Base-by-base conservation (phyloP, 2,113 vertebrate genomes). In the Pangasianodon gigas region DNA sequence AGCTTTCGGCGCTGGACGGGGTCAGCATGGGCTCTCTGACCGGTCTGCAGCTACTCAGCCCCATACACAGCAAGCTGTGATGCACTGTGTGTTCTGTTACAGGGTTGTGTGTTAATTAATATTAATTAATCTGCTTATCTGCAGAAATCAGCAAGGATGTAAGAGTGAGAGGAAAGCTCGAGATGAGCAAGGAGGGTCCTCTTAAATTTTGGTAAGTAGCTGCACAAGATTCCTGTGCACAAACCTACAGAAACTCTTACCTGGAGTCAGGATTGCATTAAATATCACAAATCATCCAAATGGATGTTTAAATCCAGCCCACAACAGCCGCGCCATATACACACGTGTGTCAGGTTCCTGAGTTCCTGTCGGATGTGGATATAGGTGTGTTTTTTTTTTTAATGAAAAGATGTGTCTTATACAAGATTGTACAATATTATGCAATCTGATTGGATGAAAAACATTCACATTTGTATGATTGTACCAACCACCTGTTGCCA, bases 81-180 rank as follows among this genome's bases (percentile, higher is more conserved):
- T 37, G 37, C 37, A 37, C 37, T 37, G 37, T 37, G 37, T 37
- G 37, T 37, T 37, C 37, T 37, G 37, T 37, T 46, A 10, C 21
- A 26, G 74, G n/a, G 1, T 5, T 19, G n/a, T 54, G 79, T 58
- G 29, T 46, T 58, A 19, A 60, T 51, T 46, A 5, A 51, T 67
- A 14, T 60, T 4, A 7, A 21, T 67, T 10, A 58, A 79, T 44
- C 13, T 60, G 89, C 67, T 92, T n/a, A 93, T 90, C 88, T 89
- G 6, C 90, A 98, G 98, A 89, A 91, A 96, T 97, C 54, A 97
- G 96, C 0, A 32, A 87, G 1, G 93, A 96, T 32, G 96, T 98
- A 37, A 69, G 83, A 46, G 91, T 97, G 83, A 91, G 95, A 84
- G 93, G 94, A 0, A 90, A 92, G 24, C 91, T 94, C 6, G 86